Evolutionary conservation across 2,888 invertebrate species (phyloP).

Genomic region (Caenorhabditis angaria): DNA sequence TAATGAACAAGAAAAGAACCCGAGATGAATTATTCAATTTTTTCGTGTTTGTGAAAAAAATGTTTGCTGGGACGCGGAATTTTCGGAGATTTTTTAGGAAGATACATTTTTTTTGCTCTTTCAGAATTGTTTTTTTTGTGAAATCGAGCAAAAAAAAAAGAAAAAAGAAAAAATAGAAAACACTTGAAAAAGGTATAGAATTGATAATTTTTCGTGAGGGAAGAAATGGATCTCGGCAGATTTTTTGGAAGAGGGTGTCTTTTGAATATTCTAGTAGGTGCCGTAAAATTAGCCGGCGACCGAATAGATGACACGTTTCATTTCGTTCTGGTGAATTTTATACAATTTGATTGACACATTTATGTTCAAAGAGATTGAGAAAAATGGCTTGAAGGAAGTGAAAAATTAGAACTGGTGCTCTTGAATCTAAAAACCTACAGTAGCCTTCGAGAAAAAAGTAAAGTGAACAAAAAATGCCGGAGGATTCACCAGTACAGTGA

Average conservation of each 20-base stretch:
- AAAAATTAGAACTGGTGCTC: too few relatives aligned
- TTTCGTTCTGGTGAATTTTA: not conserved
- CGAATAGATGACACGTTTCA: not conserved
- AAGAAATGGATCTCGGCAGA: not conserved
- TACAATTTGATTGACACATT: too few relatives aligned
- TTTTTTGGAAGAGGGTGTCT: too few relatives aligned
- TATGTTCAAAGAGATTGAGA: too few relatives aligned
- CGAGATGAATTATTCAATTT: constrained; percentile 1
- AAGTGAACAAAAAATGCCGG: too few relatives aligned
- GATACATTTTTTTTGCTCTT: not conserved
- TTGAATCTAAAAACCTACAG: too few relatives aligned
- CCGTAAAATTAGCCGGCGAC: not conserved
- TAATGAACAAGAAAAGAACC: not conserved
- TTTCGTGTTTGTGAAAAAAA: not conserved
- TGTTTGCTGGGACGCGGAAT: too few relatives aligned
- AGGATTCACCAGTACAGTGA: too few relatives aligned
- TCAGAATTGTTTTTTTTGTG: not conserved
- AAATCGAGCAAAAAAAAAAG: constrained; percentile 14
- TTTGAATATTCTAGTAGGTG: not conserved
- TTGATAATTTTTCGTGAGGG: constrained; percentile 11
- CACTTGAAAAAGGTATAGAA: constrained; percentile 11
- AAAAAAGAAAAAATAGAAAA: constrained; percentile 5
- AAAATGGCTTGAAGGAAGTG: too few relatives aligned
- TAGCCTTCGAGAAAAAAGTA: too few relatives aligned
- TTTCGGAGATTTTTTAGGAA: not conserved